A percentile compares a stretch with the other conserved stretches of the same genome.
phyloP scores from a whole-genome alignment of 2,797 vertebrate genomes.

The Phataginus tricuspis region DNA sequence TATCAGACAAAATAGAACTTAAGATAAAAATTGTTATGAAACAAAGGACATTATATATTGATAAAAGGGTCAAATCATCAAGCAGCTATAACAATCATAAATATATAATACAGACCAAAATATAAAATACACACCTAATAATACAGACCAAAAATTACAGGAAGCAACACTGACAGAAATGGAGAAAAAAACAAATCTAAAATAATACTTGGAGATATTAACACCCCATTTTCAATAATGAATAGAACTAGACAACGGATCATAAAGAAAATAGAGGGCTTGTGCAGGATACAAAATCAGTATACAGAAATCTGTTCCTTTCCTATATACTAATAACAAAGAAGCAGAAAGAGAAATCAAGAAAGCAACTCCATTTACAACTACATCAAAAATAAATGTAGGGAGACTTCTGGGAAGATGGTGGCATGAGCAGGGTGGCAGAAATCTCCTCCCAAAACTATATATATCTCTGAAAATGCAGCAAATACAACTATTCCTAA shows the following conservation, averaged over 20 bases:
- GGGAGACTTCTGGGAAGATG: too few species aligned
- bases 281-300: too few species aligned
- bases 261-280: neutral
- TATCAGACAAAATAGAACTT: neutral
- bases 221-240: neutral
- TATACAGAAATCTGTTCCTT: too few species aligned
- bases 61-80: neutral
- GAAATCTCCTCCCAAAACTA: too few species aligned
- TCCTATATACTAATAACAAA: too few species aligned
- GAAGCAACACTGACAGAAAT: neutral
- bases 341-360: too few species aligned
- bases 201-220: neutral
- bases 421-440: too few species aligned
- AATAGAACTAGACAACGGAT: neutral
- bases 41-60: neutral
- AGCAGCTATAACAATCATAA: neutral
- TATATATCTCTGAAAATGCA: too few species aligned
- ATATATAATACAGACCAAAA: neutral
- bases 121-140: neutral
- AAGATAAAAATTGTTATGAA: neutral
- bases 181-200: neutral
- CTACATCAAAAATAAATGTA: too few species aligned
- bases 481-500: too few species aligned
- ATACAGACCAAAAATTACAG: neutral
- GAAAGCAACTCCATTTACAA: too few species aligned